phyloP scores from a whole-genome alignment of 2,888 invertebrate genomes.

The Nemurella pictetii region DNA sequence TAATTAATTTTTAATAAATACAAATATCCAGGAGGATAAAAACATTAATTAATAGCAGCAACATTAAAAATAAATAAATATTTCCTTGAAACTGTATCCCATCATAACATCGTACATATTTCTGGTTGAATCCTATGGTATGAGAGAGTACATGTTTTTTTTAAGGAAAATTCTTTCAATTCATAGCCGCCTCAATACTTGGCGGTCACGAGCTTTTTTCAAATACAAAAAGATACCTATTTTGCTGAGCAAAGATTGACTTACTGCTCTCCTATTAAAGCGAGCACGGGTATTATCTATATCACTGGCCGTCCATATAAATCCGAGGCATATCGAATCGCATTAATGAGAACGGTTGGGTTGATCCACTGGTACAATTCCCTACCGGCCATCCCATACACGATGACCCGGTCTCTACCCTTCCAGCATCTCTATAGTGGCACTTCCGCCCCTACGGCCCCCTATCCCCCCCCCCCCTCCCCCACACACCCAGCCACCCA shows the following conservation, averaged over 20 bases:
- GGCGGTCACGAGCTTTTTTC: background rate
- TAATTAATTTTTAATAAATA: no score
- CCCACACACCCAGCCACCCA: slow-evolving; percentile 51
- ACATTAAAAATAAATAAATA: no score
- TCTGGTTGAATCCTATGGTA: no score
- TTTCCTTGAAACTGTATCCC: no score
- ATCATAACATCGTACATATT: no score
- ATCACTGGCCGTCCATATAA: background rate
- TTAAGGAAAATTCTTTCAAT: no score
- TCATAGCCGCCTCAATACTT: background rate
- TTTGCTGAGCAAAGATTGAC: background rate
- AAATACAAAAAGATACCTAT: background rate
- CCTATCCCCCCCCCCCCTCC: slow-evolving; percentile 54
- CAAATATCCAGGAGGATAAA: no score
- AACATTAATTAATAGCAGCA: no score
- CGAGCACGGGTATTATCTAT: background rate
- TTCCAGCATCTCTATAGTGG: slow-evolving; percentile 34
- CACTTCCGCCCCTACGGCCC: slow-evolving; percentile 45
- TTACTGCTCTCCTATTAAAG: background rate
- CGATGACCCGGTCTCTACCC: slow-evolving; percentile 47
- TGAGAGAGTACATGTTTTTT: no score
- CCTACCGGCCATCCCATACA: slow-evolving; percentile 49
- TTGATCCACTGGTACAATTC: background rate
- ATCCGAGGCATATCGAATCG: slow-evolving; percentile 15
- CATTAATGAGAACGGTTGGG: slow-evolving; percentile 4